Evolutionary conservation across 37 sponge, comb jelly and placozoan species (phyloP), one percentile per base, ranked within the genome.

Genomic region (Tethya wilhelma): DNA sequence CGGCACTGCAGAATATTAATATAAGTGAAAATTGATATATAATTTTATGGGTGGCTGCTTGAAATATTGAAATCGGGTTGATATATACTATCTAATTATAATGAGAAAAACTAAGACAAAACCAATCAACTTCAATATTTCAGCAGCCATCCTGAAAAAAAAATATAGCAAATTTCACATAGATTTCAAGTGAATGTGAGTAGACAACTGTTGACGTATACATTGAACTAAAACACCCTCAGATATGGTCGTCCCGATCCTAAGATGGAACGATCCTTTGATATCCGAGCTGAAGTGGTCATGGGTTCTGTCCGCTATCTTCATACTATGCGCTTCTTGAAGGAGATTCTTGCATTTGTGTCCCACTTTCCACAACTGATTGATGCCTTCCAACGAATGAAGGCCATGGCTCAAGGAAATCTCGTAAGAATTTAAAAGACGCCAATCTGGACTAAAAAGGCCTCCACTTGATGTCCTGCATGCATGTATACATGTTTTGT

Each of bases 251-350:
- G 73, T 25, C 86, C 89, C 4, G 99, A 98, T 70, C 84, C 81
- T 20, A 34, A 71, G 12, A 46, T 94, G 63, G 79, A 75, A 39
- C 79, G 97, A 58, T 71, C 73, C 7, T 98, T 64, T 78, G 99
- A 98, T 65, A 78, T 94, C 62, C 84, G 79, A n/a, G 89, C 73
- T 22, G 46, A 78, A 17, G 83, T 96, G 38, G 43, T 42, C n/a
- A 70, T 96, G 88, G 49, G 90, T 0, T 86, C 97, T 0, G 90
- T 98, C 6, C 75, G 97, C 33, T 98, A 98, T 71, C 90, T 98
- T n/a, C 99, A 98, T 79, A 98, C 99, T 33, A 93, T 95, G 84
- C 70, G 97, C 60, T 98, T 96, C 79, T 90, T 94, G 65, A 93
- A 89, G 76, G 99, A 98, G 77, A 77, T 83, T 19, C 59, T 98